Conservation (phyloP, 2,797 vertebrate genomes). For the Rhynchonycteris naso region DNA sequence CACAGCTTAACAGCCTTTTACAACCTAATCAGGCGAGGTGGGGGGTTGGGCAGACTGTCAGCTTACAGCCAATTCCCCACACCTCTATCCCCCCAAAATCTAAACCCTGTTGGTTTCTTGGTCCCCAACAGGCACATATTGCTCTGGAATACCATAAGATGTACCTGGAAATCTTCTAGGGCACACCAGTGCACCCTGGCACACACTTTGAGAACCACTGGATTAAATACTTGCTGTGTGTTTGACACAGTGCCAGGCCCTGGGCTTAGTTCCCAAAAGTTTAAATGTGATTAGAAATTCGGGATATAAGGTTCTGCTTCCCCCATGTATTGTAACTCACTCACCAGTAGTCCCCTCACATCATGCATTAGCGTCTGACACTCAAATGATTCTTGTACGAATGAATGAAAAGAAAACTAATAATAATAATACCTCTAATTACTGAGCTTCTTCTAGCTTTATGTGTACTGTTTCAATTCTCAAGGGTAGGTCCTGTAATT, state of each 20-base stretch:
- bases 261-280: not conserved
- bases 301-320: not conserved
- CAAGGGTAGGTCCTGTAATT: not conserved
- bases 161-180: too few relatives aligned
- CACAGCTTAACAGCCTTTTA: too few relatives aligned
- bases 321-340: not conserved
- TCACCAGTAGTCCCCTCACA: not conserved
- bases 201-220: too few relatives aligned
- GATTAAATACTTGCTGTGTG: not conserved
- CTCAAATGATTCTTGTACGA: not conserved
- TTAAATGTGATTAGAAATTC: not conserved
- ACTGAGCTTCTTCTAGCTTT: not conserved
- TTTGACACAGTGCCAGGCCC: not conserved
- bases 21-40: too few relatives aligned
- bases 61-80: too few relatives aligned
- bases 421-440: not conserved
- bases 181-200: too few relatives aligned
- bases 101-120: too few relatives aligned
- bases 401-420: not conserved
- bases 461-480: not conserved
- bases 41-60: too few relatives aligned
- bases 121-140: too few relatives aligned
- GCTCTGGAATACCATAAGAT: too few relatives aligned
- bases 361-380: not conserved
- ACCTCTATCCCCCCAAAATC: too few relatives aligned